These are phyloP conservation scores for Rhagophthalmus giganteus DNA, from an alignment of 2,888 invertebrate genomes.

Conservation along the genomic window DNA sequence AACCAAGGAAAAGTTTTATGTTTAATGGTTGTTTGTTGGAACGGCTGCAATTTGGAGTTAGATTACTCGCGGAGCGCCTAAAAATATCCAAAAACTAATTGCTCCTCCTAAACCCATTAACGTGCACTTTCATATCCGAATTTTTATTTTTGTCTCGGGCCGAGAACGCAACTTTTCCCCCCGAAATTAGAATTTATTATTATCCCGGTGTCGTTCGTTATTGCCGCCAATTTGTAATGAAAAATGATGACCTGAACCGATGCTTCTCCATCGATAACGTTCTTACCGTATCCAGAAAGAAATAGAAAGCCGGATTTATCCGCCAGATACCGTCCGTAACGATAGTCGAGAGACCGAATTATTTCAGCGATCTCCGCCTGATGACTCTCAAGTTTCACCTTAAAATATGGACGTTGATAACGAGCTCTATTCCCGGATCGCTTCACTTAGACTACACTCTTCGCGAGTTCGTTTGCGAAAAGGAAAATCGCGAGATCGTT, in stretches of 20 bases:
- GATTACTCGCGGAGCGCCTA: slow-evolving; percentile 9
- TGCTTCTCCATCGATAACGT: no score
- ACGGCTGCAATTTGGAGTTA: slow-evolving; percentile 19
- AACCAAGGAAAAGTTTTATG: slow-evolving; percentile 17
- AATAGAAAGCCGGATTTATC: slow-evolving; percentile 18
- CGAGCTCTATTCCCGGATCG: slow-evolving; percentile 14
- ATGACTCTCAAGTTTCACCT: slow-evolving; percentile 26
- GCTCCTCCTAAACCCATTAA: slow-evolving; percentile 4
- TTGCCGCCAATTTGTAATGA: neutral
- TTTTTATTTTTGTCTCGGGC: no score
- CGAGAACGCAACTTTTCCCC: no score
- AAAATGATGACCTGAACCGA: neutral
- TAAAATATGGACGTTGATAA: slow-evolving; percentile 27
- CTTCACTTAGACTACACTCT: neutral
- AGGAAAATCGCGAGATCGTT: neutral
- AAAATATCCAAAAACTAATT: slow-evolving; percentile 16
- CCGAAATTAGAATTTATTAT: no score
- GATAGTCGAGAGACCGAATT: slow-evolving; percentile 28
- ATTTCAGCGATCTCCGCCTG: slow-evolving; percentile 21
- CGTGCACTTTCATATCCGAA: slow-evolving; percentile 3
- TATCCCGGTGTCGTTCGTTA: no score
- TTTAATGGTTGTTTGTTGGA: slow-evolving; percentile 17
- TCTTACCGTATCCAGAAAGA: slow-evolving; percentile 6
- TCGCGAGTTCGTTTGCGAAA: neutral
- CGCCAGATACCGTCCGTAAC: slow-evolving; percentile 18